Base-by-base conservation (phyloP, 1,140 invertebrate genomes). In the Heliconius melpomene region DNA sequence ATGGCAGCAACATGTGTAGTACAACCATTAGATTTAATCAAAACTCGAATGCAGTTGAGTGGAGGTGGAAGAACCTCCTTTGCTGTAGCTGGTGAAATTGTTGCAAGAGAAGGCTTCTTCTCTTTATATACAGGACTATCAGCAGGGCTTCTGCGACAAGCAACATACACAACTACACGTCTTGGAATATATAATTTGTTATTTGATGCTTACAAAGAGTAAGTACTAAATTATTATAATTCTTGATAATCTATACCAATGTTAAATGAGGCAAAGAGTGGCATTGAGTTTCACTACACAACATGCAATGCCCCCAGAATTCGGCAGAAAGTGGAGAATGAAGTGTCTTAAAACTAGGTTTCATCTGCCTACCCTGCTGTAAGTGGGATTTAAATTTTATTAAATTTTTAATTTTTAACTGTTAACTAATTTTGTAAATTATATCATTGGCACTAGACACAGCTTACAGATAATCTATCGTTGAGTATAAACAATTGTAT, bases 21-120 rank as follows among this genome's bases (percentile, higher is more conserved):
- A 3, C 99, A 99, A 92, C 99, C 99, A 0, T 94, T 99, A 75
- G 99, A 99, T 96, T 95, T 99, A 80, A 97, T 99, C 3, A 99
- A 99, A 95, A 99, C 99, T 93, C 96, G 99, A 76, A 99, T 99
- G 99, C 99, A 99, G 95, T 93, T 99, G 66, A 98, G 97, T 85
- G 96, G 96, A 2, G 94, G 96, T 2, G 97, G 98, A 78, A 97
- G 97, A 81, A 96, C 96, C 6, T 95, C 96, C 1, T 97, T 98
- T 86, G 96, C 96, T 3, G 96, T 95, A 57, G 95, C 96, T 8
- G 97, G 97, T 85, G 97, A 98, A 90, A 98, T 99, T 74, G 85
- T 99, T 1, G 96, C 96, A 85, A 97, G 97, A 86, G 99, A 99
- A 94, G 99, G 99, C 1, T 83, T 99, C 6, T 89, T 97, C 40